These are phyloP conservation scores for Pseudoatta argentina DNA, from an alignment of 1,140 invertebrate genomes.

Conservation along the genomic window DNA sequence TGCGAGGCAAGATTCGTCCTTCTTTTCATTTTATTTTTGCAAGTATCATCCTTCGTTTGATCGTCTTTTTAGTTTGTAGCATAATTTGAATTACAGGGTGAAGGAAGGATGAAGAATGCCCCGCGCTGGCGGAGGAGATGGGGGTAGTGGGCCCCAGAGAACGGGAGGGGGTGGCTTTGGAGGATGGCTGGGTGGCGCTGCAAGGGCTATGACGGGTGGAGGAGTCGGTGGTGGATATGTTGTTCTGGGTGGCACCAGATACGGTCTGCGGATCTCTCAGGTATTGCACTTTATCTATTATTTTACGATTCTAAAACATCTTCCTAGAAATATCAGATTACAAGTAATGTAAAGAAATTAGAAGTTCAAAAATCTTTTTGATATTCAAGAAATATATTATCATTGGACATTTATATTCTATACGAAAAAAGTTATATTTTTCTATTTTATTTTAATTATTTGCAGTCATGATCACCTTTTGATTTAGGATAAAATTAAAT, in stretches of 20 bases:
- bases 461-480: neutral
- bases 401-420: neutral
- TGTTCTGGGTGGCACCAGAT: conserved; percentile 83
- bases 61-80: neutral
- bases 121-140: conserved; percentile 82
- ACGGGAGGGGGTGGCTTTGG: conserved; percentile 76
- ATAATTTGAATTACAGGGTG: conserved; percentile 73
- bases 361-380: neutral
- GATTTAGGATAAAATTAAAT: conserved; percentile 4
- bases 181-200: conserved; percentile 82
- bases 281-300: conserved; percentile 63
- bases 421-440: neutral
- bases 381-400: neutral
- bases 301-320: neutral
- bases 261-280: conserved; percentile 83
- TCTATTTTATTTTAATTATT: neutral
- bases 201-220: conserved; percentile 80
- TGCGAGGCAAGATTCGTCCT: neutral
- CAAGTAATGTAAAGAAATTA: neutral
- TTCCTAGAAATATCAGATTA: neutral
- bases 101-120: conserved; percentile 86
- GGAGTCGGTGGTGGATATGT: conserved; percentile 79
- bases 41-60: conserved; percentile 10
- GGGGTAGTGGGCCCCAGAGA: conserved; percentile 78
- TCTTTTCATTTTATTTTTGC: conserved; percentile 17